phyloP scores from a whole-genome alignment of 2,797 vertebrate species.

The Macrochelys suwanniensis region DNA sequence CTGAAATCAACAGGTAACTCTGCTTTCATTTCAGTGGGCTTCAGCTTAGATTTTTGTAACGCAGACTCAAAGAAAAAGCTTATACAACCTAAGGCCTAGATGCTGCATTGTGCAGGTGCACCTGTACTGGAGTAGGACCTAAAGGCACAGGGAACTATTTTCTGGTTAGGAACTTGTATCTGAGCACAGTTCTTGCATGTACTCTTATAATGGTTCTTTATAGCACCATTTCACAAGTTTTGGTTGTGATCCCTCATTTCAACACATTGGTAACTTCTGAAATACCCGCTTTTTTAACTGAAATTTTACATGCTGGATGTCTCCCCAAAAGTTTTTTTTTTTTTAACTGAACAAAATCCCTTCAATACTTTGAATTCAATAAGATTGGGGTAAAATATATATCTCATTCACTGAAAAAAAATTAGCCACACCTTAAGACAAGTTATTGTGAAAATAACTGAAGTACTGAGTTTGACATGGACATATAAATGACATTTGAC shows the following conservation, averaged over 20 bases:
- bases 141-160: not conserved
- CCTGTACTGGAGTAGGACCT: not conserved
- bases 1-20: conserved; percentile 33
- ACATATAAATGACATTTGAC: not conserved
- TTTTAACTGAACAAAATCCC: not conserved
- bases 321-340: not conserved
- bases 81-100: not conserved
- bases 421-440: not conserved
- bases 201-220: not conserved
- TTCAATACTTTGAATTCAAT: not conserved
- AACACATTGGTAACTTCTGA: not conserved
- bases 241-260: not conserved
- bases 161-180: not conserved
- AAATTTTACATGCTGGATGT: not conserved
- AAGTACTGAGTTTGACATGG: not conserved
- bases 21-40: conserved; percentile 47
- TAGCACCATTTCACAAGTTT: not conserved
- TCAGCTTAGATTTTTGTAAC: not conserved
- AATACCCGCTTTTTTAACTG: not conserved
- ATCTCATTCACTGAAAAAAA: not conserved
- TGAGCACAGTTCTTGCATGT: too few species aligned
- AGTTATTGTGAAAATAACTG: not conserved
- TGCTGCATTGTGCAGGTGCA: not conserved
- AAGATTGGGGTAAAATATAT: not conserved
- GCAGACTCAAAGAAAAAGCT: not conserved